Base-by-base conservation (phyloP, 2,113 vertebrate species). In the Dunckerocampus dactyliophorus region DNA sequence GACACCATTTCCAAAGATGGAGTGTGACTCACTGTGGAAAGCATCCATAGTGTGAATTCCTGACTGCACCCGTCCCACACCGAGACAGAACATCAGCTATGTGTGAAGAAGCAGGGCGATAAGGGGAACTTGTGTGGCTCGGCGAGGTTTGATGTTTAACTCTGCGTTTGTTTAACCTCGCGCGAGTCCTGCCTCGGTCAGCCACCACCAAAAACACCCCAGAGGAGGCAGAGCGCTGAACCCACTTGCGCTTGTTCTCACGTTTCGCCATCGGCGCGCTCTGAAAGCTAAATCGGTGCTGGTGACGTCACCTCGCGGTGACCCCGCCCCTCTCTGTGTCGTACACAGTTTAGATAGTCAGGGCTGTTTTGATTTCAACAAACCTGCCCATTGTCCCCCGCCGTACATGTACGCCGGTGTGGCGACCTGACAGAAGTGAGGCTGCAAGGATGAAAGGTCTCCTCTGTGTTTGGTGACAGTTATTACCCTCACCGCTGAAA, bases 401-500 rank as follows among this genome's bases (percentile, higher is more conserved):
- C 19, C 21, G 69, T 67, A 73, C 74, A 82, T 74, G 85, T 83
- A 81, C 51, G 7, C 16, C 47, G 75, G 68, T 82, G 83, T 82
- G 42, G 65, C 64, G 71, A 74, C 80, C 83, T 72, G 75, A 67
- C 85, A 87, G 84, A 87, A 80, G 81, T 71, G 0, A 50, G 73
- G 66, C 63, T 10, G 8, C 54, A 55, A n/a, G 76, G 77, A 87
- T 88, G 87, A 88, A 87, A 88, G 87, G 72, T 81, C 83, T 82
- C 71, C 77, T 83, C 72, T 76, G 82, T 88, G 77, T 84, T 82
- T 85, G 70, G 86, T 84, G 86, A 88, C 83, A 84, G 84, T 85
- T 85, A 87, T 87, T 87, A 87, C 78, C 79, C 77, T 76, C 80
- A 79, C 69, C 77, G 71, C 76, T 88, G 86, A 84, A 87, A 88